Evolutionary conservation across 2,113 vertebrate genomes (phyloP).

Genomic region (Solea solea): DNA sequence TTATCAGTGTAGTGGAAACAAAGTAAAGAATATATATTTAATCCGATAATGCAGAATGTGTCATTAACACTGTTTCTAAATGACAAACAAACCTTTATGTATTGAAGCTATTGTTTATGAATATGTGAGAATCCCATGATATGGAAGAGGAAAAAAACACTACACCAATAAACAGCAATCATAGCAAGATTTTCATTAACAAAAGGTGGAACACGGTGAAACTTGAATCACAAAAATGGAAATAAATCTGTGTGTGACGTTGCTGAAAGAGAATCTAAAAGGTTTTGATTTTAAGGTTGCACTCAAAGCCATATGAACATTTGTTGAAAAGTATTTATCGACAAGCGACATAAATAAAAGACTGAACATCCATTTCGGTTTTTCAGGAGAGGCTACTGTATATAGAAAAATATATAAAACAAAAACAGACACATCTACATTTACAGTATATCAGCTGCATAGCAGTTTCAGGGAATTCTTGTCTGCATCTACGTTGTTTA

Average conservation of each 20-base stretch:
- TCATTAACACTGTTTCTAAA: neutral
- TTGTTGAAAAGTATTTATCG: slow-evolving; percentile 30
- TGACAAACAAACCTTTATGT: neutral
- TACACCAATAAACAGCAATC: slow-evolving; percentile 35
- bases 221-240: slow-evolving; percentile 16
- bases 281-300: slow-evolving; percentile 20
- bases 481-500: slow-evolving; percentile 64
- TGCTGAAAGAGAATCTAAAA: slow-evolving; percentile 23
- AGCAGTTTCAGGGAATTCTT: slow-evolving; percentile 85
- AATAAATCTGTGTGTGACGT: slow-evolving; percentile 25
- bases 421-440: slow-evolving; percentile 72
- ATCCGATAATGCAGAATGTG: neutral
- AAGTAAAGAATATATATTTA: neutral
- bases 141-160: slow-evolving; percentile 15
- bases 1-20: slow-evolving; percentile 20
- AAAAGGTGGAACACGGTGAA: slow-evolving; percentile 48
- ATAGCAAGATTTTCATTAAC: slow-evolving; percentile 59
- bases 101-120: slow-evolving; percentile 4
- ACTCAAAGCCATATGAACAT: slow-evolving; percentile 32
- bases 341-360: slow-evolving; percentile 67
- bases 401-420: slow-evolving; percentile 71
- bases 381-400: slow-evolving; percentile 48
- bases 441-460: slow-evolving; percentile 84
- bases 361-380: slow-evolving; percentile 62
- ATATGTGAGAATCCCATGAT: neutral